Base-by-base conservation (phyloP, 2,113 vertebrate genomes). In the Sapajus apella region DNA sequence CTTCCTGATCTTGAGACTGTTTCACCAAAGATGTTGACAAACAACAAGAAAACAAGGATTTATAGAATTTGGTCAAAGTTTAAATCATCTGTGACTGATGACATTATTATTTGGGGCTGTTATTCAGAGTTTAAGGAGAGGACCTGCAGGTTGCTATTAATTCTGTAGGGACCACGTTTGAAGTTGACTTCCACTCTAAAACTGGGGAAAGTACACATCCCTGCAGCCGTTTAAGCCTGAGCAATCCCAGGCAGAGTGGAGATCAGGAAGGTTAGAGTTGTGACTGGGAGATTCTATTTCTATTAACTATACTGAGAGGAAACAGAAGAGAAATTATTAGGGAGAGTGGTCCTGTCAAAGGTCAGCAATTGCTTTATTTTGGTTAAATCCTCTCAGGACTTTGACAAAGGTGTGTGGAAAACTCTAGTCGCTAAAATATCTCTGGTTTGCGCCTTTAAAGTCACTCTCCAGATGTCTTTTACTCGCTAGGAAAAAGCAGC, bases 361-460 rank as follows among this genome's bases (percentile, higher is more conserved):
- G 85, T 21, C 73, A 93, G 37, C n/a, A 61, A 92, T 96, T 97
- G 91, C 94, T 97, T 93, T 90, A 50, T 97, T 98, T 86, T 92
- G 91, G 72, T 93, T 95, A 97, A 90, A 96, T 97, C 66, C 93
- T 76, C 83, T 97, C 79, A 79, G 21, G 97, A 95, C 97, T 96
- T 98, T 97, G 96, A 97, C 93, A 90, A 40, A 89, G 66, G 79
- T 91, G 97, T 97, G 45, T 96, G 96, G 96, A 94, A 98, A 96
- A 91, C 56, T 58, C 70, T 40, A 86, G 95, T 95, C 96, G 95
- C 97, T 89, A 80, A 75, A 45, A 11, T 96, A 95, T 50, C 84
- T 86, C 43, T 86, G 82, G 94, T 97, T 98, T 96, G 66, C 76
- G 92, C 87, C 90, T 94, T 93, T 97, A 88, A 96, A 96, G 91